A percentile compares a stretch with the other conserved stretches of the same genome.
Conservation (phyloP, 2,113 vertebrate genomes). For the Pagrus major region DNA sequence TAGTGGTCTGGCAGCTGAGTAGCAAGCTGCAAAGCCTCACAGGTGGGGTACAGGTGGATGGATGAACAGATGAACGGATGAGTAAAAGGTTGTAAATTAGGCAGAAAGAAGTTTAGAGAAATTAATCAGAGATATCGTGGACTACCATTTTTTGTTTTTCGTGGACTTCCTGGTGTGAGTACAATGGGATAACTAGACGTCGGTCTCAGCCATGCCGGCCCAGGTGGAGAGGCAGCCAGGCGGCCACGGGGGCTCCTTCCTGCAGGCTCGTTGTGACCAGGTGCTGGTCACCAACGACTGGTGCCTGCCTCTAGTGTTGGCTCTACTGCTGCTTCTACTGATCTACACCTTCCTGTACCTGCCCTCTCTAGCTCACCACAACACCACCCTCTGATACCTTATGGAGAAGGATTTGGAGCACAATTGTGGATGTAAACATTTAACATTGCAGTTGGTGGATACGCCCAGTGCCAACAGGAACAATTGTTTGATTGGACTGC, state of each 20-base stretch:
- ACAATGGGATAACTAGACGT: not conserved
- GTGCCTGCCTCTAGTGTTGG: constrained; percentile 77
- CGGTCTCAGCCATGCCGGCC: constrained; percentile 36
- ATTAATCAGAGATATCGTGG: not conserved
- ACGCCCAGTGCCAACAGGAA: not conserved
- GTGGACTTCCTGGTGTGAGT: not conserved
- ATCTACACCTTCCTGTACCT: constrained; percentile 84
- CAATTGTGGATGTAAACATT: not conserved
- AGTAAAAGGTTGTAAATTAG: not conserved
- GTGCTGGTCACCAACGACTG: constrained; percentile 83
- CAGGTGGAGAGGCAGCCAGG: not conserved
- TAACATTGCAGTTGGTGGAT: not conserved
- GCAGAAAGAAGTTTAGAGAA: not conserved
- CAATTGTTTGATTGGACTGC: constrained; percentile 19
- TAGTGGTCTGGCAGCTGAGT: constrained; percentile 13
- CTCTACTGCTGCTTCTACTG: constrained; percentile 81
- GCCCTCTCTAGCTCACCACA: constrained; percentile 78
- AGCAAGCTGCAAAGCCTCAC: constrained; percentile 13
- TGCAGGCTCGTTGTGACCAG: constrained; percentile 81
- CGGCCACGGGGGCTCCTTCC: constrained; percentile 60
- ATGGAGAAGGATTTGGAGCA: not conserved
- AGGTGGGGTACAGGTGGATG: constrained; percentile 6
- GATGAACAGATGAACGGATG: constrained; percentile 8
- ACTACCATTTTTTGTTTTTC: too few species aligned
- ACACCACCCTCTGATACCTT: constrained; percentile 53